A percentile compares a stretch with the other conserved stretches of the same genome.
These are phyloP conservation scores for Gymnarchus niloticus DNA, from an alignment of 2,113 vertebrate genomes.

Conservation along the genomic window DNA sequence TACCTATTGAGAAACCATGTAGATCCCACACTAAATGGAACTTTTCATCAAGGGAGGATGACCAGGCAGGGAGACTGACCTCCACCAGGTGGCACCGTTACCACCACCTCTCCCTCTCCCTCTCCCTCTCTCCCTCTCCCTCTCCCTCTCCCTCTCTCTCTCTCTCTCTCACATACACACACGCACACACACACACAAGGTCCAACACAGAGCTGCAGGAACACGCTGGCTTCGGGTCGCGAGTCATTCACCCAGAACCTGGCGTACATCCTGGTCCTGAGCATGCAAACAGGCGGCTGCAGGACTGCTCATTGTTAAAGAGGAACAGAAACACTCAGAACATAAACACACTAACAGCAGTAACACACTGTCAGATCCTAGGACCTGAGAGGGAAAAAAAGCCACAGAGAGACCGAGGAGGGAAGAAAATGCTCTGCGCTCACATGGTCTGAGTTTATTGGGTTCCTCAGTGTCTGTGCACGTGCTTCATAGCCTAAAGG, in stretches of 20 bases:
- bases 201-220: not conserved
- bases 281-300: not conserved
- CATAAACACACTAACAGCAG: not conserved
- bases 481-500: not conserved
- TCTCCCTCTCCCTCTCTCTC: not conserved
- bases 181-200: not conserved
- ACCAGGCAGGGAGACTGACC: not conserved
- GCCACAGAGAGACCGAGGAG: not conserved
- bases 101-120: not conserved
- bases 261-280: not conserved
- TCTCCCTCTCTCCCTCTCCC: not conserved
- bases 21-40: not conserved
- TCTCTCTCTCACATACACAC: not conserved
- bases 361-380: not conserved
- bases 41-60: not conserved
- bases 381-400: not conserved
- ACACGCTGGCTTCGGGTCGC: not conserved
- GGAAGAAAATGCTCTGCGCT: not conserved
- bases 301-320: not conserved
- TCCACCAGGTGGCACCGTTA: not conserved
- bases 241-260: not conserved
- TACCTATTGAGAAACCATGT: not conserved
- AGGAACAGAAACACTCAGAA: not conserved
- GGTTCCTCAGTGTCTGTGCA: not conserved
- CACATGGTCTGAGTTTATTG: not conserved